These are phyloP conservation scores for Phrynocephalus forsythii DNA, from an alignment of 2,797 vertebrate species.

Conservation along the genomic window DNA sequence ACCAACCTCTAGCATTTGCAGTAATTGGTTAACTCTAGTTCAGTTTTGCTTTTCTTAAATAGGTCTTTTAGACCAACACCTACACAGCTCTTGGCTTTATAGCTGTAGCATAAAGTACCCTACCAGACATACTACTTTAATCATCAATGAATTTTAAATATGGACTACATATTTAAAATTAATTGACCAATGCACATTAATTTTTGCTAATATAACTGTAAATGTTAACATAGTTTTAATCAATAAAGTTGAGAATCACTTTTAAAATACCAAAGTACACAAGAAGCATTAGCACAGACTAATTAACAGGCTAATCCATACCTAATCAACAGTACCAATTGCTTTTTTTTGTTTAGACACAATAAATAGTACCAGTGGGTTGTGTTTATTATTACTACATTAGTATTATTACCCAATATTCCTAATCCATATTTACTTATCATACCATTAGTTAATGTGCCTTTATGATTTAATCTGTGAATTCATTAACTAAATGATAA, in stretches of 20 bases:
- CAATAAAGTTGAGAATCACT: not conserved
- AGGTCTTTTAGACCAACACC: not conserved
- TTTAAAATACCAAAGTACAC: conserved; percentile 18
- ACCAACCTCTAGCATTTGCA: not conserved
- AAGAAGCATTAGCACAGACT: not conserved
- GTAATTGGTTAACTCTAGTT: not conserved
- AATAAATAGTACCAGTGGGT: not conserved
- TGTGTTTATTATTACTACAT: too few species aligned
- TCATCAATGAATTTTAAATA: conserved; percentile 3
- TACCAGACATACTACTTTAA: not conserved
- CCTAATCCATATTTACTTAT: not conserved
- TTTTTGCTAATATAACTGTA: not conserved
- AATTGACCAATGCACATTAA: not conserved
- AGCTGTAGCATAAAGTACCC: not conserved
- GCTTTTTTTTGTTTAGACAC: too few species aligned
- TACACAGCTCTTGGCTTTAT: not conserved
- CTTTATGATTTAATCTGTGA: too few species aligned
- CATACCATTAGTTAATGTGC: too few species aligned
- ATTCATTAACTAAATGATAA: too few species aligned
- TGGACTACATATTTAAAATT: not conserved
- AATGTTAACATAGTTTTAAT: not conserved
- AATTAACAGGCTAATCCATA: not conserved
- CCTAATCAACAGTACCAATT: too few species aligned
- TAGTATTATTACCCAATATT: not conserved
- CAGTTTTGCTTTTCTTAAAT: not conserved